Evolutionary conservation across 2,888 invertebrate genomes (phyloP).

Genomic region (Germaria angustata): DNA sequence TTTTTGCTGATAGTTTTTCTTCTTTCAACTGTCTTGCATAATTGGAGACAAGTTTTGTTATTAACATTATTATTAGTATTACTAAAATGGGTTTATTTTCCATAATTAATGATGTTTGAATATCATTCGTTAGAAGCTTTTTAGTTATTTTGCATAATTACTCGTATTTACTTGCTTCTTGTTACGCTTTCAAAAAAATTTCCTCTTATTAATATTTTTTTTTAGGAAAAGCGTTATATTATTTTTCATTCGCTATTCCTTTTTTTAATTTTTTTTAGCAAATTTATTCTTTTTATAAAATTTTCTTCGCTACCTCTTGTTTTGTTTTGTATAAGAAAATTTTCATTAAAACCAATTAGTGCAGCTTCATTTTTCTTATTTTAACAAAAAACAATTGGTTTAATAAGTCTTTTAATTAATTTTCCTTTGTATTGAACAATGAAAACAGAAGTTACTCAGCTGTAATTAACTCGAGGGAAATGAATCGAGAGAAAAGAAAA

Average conservation of each 20-base stretch:
- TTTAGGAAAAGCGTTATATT: not conserved
- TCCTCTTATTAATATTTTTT: constrained; percentile 1
- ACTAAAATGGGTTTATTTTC: not conserved
- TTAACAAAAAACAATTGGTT: constrained; percentile 5
- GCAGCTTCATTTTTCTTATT: not conserved
- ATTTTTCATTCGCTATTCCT: not conserved
- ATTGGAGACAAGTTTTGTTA: not conserved
- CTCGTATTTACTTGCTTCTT: not conserved
- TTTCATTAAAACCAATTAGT: not conserved
- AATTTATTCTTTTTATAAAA: too few relatives aligned
- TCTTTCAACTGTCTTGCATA: not conserved
- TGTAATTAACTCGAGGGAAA: not conserved
- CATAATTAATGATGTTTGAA: constrained; percentile 39
- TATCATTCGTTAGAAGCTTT: constrained; percentile 12
- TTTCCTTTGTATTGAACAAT: not conserved
- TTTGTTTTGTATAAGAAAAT: not conserved
- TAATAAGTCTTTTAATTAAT: constrained; percentile 22
- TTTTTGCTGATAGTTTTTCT: constrained; percentile 23
- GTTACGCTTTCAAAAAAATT: not conserved
- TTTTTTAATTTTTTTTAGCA: too few relatives aligned
- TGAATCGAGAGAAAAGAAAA: not conserved
- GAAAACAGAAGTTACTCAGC: not conserved
- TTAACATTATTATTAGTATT: not conserved
- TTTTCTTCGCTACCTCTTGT: too few relatives aligned
- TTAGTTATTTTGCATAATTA: not conserved